phyloP scores from a whole-genome alignment of 2,113 vertebrate genomes.

The Hyperopisus bebe region DNA sequence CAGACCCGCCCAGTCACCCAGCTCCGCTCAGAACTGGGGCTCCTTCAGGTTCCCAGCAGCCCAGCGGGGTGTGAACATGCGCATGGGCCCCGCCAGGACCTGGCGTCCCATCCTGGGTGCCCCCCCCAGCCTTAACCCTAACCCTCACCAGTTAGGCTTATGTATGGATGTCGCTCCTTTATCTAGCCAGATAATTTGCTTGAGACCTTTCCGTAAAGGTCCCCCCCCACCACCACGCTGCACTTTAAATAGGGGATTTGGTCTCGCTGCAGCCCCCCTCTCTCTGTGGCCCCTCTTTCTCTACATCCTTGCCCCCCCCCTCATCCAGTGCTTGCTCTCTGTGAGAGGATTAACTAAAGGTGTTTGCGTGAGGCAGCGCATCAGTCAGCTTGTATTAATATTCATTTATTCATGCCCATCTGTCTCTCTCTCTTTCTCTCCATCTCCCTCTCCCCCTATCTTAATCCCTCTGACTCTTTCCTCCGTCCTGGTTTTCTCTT shows the following conservation, averaged over 20 bases:
- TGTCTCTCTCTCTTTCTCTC: constrained; percentile 38
- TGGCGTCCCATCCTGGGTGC: neutral
- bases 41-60: neutral
- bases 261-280: neutral
- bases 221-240: neutral
- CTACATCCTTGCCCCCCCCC: constrained; percentile 39
- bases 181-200: neutral
- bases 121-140: neutral
- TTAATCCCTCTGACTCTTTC: constrained; percentile 27
- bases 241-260: neutral
- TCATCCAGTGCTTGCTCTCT: constrained; percentile 16
- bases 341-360: constrained; percentile 61
- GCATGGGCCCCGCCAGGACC: no score
- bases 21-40: neutral
- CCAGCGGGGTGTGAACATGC: neutral
- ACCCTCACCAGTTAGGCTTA: neutral
- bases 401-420: constrained; percentile 65
- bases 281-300: constrained; percentile 15
- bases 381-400: constrained; percentile 62
- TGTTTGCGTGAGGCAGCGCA: constrained; percentile 56
- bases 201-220: neutral
- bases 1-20: neutral
- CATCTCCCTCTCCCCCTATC: constrained; percentile 17
- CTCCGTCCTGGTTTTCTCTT: constrained; percentile 18
- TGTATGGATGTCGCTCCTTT: neutral